Conservation (phyloP, 2,113 vertebrate species). For the Sebastes schlegelii region DNA sequence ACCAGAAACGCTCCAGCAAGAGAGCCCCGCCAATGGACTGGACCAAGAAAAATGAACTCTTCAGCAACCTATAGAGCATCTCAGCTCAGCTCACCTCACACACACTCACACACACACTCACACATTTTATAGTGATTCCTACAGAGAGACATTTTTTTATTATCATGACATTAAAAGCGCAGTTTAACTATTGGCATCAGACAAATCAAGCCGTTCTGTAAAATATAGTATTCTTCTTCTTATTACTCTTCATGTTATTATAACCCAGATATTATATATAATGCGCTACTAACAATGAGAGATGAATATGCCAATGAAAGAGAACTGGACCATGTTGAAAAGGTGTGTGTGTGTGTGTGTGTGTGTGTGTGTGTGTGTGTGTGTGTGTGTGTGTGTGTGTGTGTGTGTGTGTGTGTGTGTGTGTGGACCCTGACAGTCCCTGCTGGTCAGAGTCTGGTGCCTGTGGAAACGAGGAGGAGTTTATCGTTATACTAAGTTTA, state of each 20-base stretch:
- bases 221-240: slow-evolving; percentile 52
- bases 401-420: slow-evolving; percentile 3
- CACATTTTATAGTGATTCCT: slow-evolving; percentile 32
- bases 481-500: not conserved
- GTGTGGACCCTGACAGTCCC: slow-evolving; percentile 43
- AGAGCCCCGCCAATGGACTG: slow-evolving; percentile 98
- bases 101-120: slow-evolving; percentile 13
- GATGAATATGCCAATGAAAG: slow-evolving; percentile 45
- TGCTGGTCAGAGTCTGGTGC: slow-evolving; percentile 60
- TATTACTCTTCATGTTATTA: slow-evolving; percentile 65
- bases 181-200: slow-evolving; percentile 23
- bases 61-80: slow-evolving; percentile 91
- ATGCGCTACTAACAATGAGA: slow-evolving; percentile 77
- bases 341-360: slow-evolving; percentile 10
- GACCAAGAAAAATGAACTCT: slow-evolving; percentile 99
- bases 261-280: slow-evolving; percentile 64
- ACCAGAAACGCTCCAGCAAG: slow-evolving; percentile 95
- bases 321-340: slow-evolving; percentile 47
- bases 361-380: slow-evolving; percentile 14
- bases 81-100: slow-evolving; percentile 5
- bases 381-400: slow-evolving; percentile 8
- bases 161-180: slow-evolving; percentile 24
- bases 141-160: slow-evolving; percentile 21
- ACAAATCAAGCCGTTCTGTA: slow-evolving; percentile 53
- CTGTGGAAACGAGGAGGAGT: slow-evolving; percentile 36